Base-by-base conservation (phyloP, 2,797 vertebrate genomes). In the Sebastes itinus region DNA sequence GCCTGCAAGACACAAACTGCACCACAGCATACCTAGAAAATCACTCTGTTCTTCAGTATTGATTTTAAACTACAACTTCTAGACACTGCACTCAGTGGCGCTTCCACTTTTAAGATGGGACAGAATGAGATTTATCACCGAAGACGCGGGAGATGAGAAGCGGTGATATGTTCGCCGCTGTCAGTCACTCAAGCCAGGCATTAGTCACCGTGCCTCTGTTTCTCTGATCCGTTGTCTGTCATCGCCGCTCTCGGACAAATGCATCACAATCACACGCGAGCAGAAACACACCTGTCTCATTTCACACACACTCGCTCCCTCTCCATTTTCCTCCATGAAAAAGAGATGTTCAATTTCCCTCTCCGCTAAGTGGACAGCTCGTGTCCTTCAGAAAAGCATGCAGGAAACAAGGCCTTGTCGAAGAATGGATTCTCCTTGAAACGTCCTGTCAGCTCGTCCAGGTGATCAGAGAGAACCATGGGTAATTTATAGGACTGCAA, bases 321-420 rank as follows among this genome's bases (percentile, higher is more conserved):
- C 76, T 56, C 65, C 9, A 56, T 85, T 88, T 86, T 74, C 84
- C 84, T 67, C 86, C 81, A 82, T 70, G 78, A 90, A 93, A 94
- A 88, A 84, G 88, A 92, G 88, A 92, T 93, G 90, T 94, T 92
- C 92, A 94, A 93, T 94, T 93, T 92, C 88, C 84, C 74, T 75
- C 88, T 67, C 35, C 35, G 83, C 87, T 92, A 92, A 92, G 85
- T 91, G 92, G 93, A 93, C 93, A 93, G 90, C 86, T 89, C 58
- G 72, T 72, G 92, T 93, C 93, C 94, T 94, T 94, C 94, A 87
- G 84, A 81, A 83, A 77, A 77, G 86, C 79, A 20, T 62, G 84
- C 84, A 75, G 82, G 84, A 91, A 88, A 90, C 85, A 87, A 91
- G 91, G 86, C 89, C 92, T 87, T 86, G 91, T 89, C 77, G 65